Evolutionary conservation across 2,113 vertebrate genomes (phyloP), one percentile per base, ranked within the genome.

Genomic region (Pedionomus torquatus): DNA sequence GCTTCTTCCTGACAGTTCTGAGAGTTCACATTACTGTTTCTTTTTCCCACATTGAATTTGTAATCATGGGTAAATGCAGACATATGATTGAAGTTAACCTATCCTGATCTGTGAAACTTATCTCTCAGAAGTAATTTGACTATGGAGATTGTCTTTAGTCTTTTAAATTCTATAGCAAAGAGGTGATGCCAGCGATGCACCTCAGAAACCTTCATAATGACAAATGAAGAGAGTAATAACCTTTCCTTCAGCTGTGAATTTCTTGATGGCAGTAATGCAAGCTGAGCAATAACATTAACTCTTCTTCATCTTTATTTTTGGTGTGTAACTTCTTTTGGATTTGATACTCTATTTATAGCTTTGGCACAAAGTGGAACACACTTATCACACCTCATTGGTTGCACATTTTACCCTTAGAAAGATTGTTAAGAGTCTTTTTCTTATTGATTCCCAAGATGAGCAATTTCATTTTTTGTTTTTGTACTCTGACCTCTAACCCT

Each of bases 381-480:
- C 77, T 95, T 93, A 96, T 28, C 74, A 92, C 13, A 66, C 94
- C 94, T 97, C 91, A 86, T 93, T 97, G 93, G 75, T 83, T 98
- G 91, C 49, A 92, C 89, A 80, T 97, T 97, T 96, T 94, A 93
- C 52, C 87, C 70, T 96, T 83, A 90, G 90, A 91, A 92, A 81
- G 97, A 96, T 94, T 94, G 76, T 97, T 97, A 94, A 87, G 87
- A 92, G 60, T 96, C 60, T 87, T 78, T 88, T 84, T 93, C 91
- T 87, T 97, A 98, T 97, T 97, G 97, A 98, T 98, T 98, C 82
- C 37, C 46, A 96, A 83, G 84, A 68, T 90, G 90, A 96, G 96
- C 95, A 96, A 94, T 98, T 98, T 95, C 28, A 37, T 60, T 96
- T 97, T 97, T 96, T 96, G 57, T 93, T 97, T 97, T 96, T 46